phyloP scores from a whole-genome alignment of 2,797 vertebrate species.

The Tiaroga cobitis region DNA sequence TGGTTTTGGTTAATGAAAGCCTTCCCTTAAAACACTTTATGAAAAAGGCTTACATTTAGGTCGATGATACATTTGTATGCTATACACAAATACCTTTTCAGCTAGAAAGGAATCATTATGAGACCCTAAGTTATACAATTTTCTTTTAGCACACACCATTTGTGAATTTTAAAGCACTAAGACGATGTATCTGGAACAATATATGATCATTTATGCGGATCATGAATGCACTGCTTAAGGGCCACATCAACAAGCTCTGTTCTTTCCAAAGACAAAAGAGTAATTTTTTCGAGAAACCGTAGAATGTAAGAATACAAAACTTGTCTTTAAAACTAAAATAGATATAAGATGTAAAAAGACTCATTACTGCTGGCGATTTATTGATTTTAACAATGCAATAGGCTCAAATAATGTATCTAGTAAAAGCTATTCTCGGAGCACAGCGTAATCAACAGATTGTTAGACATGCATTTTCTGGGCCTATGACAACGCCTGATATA shows the following conservation, averaged over 20 bases:
- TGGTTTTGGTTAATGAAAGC: conserved; percentile 63
- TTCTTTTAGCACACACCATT: conserved; percentile 9
- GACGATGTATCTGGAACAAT: neutral
- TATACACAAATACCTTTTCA: conserved; percentile 18
- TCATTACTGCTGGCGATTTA: conserved; percentile 80
- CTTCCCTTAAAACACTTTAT: conserved; percentile 21
- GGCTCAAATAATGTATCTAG: conserved; percentile 82
- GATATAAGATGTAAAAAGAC: conserved; percentile 74
- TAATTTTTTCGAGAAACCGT: conserved; percentile 65
- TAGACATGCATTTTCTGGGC: conserved; percentile 98
- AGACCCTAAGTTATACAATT: neutral
- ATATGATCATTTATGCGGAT: conserved; percentile 13
- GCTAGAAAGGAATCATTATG: neutral
- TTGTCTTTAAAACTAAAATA: conserved; percentile 78
- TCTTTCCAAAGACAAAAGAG: conserved; percentile 78
- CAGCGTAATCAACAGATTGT: conserved; percentile 99
- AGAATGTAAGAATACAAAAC: conserved; percentile 75
- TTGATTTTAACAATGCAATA: conserved; percentile 82
- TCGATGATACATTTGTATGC: conserved; percentile 9
- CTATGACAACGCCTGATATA: conserved; percentile 94
- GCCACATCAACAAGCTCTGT: conserved; percentile 63
- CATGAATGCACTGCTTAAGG: conserved; percentile 23
- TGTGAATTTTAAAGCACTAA: neutral
- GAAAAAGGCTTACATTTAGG: conserved; percentile 4
- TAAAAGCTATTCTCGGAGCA: conserved; percentile 77